phyloP scores from a whole-genome alignment of 2,888 invertebrate genomes.

The Acronicta psi region DNA sequence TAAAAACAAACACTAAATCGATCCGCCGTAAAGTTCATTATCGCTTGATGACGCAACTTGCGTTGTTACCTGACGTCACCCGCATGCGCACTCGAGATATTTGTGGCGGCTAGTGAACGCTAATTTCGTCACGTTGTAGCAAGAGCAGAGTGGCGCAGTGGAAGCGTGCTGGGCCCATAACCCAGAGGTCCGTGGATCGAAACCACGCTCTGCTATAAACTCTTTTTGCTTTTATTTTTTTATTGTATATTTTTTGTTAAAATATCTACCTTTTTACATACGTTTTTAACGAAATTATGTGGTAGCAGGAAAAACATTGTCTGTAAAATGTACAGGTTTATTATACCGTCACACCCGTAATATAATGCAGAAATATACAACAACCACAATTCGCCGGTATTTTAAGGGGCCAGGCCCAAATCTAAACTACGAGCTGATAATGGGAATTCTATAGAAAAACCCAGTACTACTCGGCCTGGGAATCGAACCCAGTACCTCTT shows the following conservation, averaged over 20 bases:
- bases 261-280: too few relatives aligned
- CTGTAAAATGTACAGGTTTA: too few relatives aligned
- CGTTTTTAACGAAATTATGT: too few relatives aligned
- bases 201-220: constrained; percentile 92
- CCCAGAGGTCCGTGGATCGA: constrained; percentile 97
- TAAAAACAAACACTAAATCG: constrained; percentile 39
- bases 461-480: too few relatives aligned
- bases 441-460: too few relatives aligned
- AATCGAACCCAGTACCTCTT: too few relatives aligned
- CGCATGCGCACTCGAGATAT: constrained; percentile 50
- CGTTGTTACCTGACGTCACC: constrained; percentile 59
- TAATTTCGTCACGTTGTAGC: constrained; percentile 56
- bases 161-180: constrained; percentile 95
- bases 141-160: constrained; percentile 94
- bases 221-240: constrained; percentile 53
- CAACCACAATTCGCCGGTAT: too few relatives aligned
- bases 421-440: too few relatives aligned
- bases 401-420: too few relatives aligned
- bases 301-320: too few relatives aligned
- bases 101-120: constrained; percentile 22
- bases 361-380: too few relatives aligned
- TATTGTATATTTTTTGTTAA: constrained; percentile 7
- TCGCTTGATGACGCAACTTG: constrained; percentile 53
- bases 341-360: too few relatives aligned
- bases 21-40: constrained; percentile 35